Evolutionary conservation across 2,888 invertebrate species (phyloP), one percentile per base, ranked within the genome.

Genomic region (Acleris cristana): DNA sequence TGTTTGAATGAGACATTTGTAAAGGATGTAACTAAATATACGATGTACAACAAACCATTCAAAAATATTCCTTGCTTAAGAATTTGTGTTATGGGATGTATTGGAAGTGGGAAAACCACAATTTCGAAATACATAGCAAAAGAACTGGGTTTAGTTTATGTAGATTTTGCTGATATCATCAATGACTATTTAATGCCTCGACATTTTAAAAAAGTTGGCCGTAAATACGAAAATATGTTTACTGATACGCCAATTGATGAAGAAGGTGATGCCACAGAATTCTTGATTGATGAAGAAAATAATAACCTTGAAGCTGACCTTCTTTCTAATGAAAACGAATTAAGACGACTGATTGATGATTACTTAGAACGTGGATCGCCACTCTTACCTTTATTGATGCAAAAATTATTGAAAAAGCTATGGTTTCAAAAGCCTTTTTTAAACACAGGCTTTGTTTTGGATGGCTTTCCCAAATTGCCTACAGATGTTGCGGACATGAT

Each of bases 381-480:
- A n/a, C 76, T 95, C 23, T 80, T 93, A 12, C 76, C 91, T 1
- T 71, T 79, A 23, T 80, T 94, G 18, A 78, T 94, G 73, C 85
- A 88, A 65, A 87, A 87, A 72, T 73, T 94, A 45, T 74, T 94
- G 40, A 81, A 81, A 30, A 86, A 82, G 40, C 82, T 94, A 34
- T 95, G 95, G 95, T 93, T 92, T 75, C 78, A 91, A 59, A 80
- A 90, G 59, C 94, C 95, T 0, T 93, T 87, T 76, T 82, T 79
- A 21, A 75, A 79, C 5, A 84, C 81, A 19, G 95, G 95, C 6
- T 88, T 95, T 77, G 86, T 95, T 51, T 78, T 95, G 49, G 95
- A 95, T 79, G 94, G 94, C 61, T 95, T 94, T 84, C 95, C 95
- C 10, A 94, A 89, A 79, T 80, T 93, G 67, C 79, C 90, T 7